Percentiles rank a stretch among this genome's conserved stretches.
phyloP scores from a whole-genome alignment of 2,113 vertebrate genomes.

The Istiophorus platypterus region DNA sequence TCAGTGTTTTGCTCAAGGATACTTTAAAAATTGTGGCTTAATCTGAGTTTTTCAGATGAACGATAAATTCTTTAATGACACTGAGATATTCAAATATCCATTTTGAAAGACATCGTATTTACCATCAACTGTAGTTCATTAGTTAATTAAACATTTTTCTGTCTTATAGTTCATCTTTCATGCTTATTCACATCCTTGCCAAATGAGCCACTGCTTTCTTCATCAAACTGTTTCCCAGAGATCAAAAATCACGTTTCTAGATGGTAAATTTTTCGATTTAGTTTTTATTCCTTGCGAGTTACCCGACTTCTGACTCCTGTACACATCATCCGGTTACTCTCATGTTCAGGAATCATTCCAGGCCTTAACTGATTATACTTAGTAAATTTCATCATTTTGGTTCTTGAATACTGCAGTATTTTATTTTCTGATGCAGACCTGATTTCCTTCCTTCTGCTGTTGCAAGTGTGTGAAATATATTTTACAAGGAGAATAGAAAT shows the following conservation, averaged over 20 bases:
- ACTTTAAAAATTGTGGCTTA: not conserved
- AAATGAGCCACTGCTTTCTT: too few species aligned
- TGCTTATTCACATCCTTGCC: too few species aligned
- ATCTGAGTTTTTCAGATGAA: not conserved
- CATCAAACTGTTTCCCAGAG: too few species aligned
- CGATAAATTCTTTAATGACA: not conserved
- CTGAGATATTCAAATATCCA: too few species aligned
- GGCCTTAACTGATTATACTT: not conserved
- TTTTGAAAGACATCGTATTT: not conserved
- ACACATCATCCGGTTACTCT: not conserved
- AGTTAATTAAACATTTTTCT: not conserved
- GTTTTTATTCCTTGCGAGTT: not conserved
- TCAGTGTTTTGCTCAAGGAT: not conserved
- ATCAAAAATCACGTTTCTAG: too few species aligned
- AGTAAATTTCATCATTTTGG: constrained; percentile 46
- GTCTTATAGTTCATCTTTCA: not conserved
- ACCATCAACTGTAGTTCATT: not conserved
- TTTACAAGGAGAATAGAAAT: not conserved
- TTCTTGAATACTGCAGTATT: not conserved
- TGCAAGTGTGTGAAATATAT: constrained; percentile 14
- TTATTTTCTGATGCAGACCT: not conserved
- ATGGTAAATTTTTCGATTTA: too few species aligned
- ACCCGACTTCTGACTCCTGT: not conserved
- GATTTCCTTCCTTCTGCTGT: constrained; percentile 15
- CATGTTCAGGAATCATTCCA: not conserved